Percentiles rank a stretch among this genome's conserved stretches.
phyloP scores from a whole-genome alignment of 2,888 invertebrate genomes.

The Euproctis similis region DNA sequence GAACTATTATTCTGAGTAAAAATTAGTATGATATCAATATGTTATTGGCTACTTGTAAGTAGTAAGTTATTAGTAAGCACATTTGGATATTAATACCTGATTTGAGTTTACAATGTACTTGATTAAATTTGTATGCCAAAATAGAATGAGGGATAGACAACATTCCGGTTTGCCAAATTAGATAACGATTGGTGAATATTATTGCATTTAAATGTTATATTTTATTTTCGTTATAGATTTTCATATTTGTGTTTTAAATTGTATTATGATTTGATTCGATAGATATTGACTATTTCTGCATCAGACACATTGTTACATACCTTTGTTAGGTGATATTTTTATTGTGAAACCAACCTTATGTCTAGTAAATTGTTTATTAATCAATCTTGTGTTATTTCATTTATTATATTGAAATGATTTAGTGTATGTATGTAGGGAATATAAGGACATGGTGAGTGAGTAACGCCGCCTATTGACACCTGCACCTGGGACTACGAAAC shows the following conservation, averaged over 20 bases:
- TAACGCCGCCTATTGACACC: too few species aligned
- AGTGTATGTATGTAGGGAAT: too few species aligned
- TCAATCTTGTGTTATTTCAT: constrained; percentile 49
- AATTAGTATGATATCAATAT: constrained; percentile 7
- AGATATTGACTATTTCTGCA: constrained; percentile 59
- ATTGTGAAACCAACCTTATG: constrained; percentile 73
- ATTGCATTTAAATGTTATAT: constrained; percentile 45
- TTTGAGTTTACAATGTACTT: constrained; percentile 15
- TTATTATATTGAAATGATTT: too few species aligned
- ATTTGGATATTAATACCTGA: constrained; percentile 8
- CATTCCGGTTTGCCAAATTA: constrained; percentile 71
- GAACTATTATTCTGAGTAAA: constrained; percentile 14
- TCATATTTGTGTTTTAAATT: too few species aligned
- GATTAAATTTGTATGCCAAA: too few species aligned
- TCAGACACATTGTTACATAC: constrained; percentile 62
- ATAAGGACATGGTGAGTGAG: too few species aligned
- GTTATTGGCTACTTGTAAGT: constrained; percentile 20
- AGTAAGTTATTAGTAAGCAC: constrained; percentile 18
- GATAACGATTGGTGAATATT: constrained; percentile 37
- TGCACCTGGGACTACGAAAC: too few species aligned
- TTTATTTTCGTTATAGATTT: too few species aligned
- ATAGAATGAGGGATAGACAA: constrained; percentile 46
- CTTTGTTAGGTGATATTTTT: constrained; percentile 71
- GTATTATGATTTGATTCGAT: constrained; percentile 15
- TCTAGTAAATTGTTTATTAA: constrained; percentile 77